Evolutionary conservation across 2,797 vertebrate genomes (phyloP).

Genomic region (Lemur catta): DNA sequence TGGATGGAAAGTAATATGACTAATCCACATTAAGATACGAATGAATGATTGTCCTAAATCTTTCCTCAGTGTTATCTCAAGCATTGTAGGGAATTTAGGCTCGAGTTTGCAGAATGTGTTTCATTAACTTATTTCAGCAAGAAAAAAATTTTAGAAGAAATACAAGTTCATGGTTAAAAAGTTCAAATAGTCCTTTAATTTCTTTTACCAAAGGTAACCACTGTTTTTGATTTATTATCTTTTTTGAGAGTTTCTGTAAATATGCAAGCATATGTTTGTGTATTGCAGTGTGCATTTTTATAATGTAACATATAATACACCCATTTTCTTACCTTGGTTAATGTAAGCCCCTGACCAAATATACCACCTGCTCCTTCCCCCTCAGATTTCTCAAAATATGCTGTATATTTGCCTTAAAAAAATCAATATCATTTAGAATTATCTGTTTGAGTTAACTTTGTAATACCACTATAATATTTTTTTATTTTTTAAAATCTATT

Average conservation of each 20-base stretch:
- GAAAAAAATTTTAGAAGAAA: neutral
- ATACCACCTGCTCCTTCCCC: neutral
- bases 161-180: neutral
- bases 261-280: neutral
- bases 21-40: constrained; percentile 4
- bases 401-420: constrained; percentile 1
- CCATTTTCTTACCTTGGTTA: neutral
- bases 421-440: neutral
- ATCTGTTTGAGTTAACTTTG: neutral
- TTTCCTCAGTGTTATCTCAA: constrained; percentile 9
- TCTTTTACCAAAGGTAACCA: neutral
- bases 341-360: neutral
- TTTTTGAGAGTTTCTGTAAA: neutral
- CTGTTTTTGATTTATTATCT: neutral
- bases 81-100: neutral
- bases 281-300: neutral
- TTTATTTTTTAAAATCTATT: too few species aligned
- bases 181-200: neutral
- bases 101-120: neutral
- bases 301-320: neutral
- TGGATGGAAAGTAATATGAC: neutral
- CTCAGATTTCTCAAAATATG: neutral
- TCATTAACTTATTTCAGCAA: constrained; percentile 4
- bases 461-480: neutral
- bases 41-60: neutral